These are phyloP conservation scores for Lagopus muta DNA, from an alignment of 2,113 vertebrate species.

Conservation along the genomic window DNA sequence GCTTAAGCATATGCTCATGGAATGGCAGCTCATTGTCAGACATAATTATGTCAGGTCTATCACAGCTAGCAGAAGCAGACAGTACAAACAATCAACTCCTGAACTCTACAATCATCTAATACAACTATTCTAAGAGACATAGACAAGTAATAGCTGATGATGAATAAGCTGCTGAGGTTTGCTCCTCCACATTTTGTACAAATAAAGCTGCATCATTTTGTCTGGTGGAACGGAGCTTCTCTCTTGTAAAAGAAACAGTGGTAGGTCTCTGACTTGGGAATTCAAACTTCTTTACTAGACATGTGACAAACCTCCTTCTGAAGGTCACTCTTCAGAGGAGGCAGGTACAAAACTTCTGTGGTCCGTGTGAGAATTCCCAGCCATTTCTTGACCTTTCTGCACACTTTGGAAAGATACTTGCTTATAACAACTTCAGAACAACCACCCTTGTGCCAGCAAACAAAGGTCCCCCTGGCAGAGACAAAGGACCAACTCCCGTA, in stretches of 20 bases:
- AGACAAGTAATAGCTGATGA: not conserved
- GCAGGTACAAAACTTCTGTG: not conserved
- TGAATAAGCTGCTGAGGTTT: not conserved
- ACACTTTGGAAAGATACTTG: not conserved
- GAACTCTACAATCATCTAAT: not conserved
- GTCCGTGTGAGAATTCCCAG: not conserved
- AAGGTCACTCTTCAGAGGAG: not conserved
- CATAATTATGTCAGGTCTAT: constrained; percentile 14
- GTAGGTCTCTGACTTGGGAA: not conserved
- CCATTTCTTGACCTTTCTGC: not conserved
- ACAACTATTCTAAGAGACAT: not conserved
- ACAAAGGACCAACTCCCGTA: not conserved
- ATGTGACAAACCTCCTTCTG: not conserved
- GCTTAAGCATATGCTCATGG: constrained; percentile 8
- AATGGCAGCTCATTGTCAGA: constrained; percentile 37
- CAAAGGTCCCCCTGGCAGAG: not conserved
- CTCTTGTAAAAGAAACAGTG: not conserved
- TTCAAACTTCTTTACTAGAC: not conserved
- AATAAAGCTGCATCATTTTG: not conserved
- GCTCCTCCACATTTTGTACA: not conserved
- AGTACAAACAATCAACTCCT: not conserved
- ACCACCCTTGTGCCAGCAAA: not conserved
- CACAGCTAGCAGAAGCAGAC: not conserved
- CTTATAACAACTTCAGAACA: not conserved
- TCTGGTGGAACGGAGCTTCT: not conserved